phyloP scores from a whole-genome alignment of 2,797 vertebrate species.

The Erithacus rubecula region DNA sequence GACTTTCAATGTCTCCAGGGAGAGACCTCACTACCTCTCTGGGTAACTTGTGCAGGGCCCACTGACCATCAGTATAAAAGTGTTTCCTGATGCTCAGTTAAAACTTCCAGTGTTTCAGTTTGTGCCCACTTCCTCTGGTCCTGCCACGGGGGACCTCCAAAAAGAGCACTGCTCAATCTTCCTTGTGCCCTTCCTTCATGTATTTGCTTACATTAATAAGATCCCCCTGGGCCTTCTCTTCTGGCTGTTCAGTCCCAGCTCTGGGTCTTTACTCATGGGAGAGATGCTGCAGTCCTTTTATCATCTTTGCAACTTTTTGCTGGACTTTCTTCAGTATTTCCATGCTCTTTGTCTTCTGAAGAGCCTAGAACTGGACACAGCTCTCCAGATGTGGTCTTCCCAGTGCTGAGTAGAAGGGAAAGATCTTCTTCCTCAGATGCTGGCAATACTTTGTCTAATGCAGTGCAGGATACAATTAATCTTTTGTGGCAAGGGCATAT shows the following conservation, averaged over 20 bases:
- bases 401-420: neutral
- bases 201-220: neutral
- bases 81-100: neutral
- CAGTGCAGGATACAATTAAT: accelerated
- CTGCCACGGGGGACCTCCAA: neutral
- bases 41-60: neutral
- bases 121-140: neutral
- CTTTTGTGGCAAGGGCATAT: neutral
- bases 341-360: neutral
- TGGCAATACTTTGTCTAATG: neutral
- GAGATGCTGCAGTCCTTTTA: neutral
- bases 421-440: neutral
- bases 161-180: neutral
- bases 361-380: neutral
- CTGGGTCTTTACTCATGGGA: neutral
- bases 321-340: neutral
- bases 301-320: neutral
- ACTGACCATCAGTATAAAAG: neutral
- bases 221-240: neutral
- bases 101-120: neutral
- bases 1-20: neutral
- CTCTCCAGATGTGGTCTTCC: neutral
- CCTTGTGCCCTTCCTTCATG: neutral
- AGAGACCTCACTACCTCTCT: neutral
- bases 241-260: neutral